Evolutionary conservation across 2,113 vertebrate genomes (phyloP).

Genomic region (Tretioscincus oriximinensis): DNA sequence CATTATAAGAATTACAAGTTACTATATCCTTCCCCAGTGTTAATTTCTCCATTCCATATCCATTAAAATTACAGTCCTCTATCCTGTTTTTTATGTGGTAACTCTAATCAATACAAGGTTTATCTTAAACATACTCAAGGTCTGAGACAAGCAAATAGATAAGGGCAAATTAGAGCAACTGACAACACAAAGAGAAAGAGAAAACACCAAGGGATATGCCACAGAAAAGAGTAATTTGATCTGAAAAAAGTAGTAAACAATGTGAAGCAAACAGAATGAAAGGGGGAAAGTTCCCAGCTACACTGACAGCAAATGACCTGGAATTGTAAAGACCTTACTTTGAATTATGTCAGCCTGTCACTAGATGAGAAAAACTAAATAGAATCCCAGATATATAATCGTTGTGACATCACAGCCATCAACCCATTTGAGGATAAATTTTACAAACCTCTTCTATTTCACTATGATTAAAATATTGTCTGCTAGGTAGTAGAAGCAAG

Average conservation of each 20-base stretch:
- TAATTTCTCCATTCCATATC: too few species aligned
- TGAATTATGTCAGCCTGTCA: conserved; percentile 34
- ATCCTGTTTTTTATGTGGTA: too few species aligned
- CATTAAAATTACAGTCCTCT: too few species aligned
- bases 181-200: not conserved
- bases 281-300: not conserved
- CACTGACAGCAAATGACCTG: not conserved
- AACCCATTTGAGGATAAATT: conserved; percentile 29
- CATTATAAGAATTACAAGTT: too few species aligned
- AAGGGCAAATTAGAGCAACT: not conserved
- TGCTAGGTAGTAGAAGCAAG: conserved; percentile 39
- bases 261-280: not conserved
- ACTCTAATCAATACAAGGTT: not conserved
- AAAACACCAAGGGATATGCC: not conserved
- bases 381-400: conserved; percentile 5
- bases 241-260: not conserved
- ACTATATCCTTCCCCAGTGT: too few species aligned
- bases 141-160: not conserved
- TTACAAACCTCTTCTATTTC: conserved; percentile 10
- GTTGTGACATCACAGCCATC: not conserved
- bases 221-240: not conserved
- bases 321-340: not conserved
- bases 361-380: conserved; percentile 24
- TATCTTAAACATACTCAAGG: not conserved
- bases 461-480: conserved; percentile 18